Conservation (phyloP, 2,797 vertebrate species). For the Ibycter americanus region DNA sequence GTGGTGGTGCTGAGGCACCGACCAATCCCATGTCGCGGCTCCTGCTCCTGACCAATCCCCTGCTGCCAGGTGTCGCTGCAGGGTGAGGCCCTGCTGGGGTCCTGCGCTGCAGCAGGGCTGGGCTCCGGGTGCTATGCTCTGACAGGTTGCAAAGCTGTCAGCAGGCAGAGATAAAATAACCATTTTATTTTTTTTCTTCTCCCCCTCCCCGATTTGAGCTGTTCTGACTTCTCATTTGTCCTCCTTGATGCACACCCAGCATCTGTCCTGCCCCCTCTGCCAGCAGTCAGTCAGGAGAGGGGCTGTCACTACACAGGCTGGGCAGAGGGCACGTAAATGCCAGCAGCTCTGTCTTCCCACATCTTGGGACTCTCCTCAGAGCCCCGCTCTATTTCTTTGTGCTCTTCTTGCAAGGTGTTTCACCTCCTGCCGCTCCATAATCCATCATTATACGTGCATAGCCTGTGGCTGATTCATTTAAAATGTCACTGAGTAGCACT, state of each 20-base stretch:
- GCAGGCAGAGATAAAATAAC: neutral
- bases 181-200: neutral
- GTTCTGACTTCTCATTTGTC: neutral
- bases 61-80: neutral
- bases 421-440: neutral
- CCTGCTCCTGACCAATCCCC: neutral
- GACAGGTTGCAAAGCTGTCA: neutral
- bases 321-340: fast-evolving
- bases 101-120: fast-evolving
- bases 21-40: fast-evolving
- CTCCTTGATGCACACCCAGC: fast-evolving
- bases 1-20: fast-evolving
- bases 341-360: fast-evolving
- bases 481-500: constrained; percentile 9
- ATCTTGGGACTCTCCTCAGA: neutral
- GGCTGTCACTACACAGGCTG: fast-evolving
- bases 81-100: too few species aligned
- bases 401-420: neutral
- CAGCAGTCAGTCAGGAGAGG: neutral
- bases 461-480: constrained; percentile 25
- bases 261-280: neutral
- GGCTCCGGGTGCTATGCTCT: fast-evolving
- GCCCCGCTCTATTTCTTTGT: neutral
- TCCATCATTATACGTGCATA: neutral
- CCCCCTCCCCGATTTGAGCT: neutral